Evolutionary conservation across 2,888 invertebrate species (phyloP).

Genomic region (Hypercompe scribonia): DNA sequence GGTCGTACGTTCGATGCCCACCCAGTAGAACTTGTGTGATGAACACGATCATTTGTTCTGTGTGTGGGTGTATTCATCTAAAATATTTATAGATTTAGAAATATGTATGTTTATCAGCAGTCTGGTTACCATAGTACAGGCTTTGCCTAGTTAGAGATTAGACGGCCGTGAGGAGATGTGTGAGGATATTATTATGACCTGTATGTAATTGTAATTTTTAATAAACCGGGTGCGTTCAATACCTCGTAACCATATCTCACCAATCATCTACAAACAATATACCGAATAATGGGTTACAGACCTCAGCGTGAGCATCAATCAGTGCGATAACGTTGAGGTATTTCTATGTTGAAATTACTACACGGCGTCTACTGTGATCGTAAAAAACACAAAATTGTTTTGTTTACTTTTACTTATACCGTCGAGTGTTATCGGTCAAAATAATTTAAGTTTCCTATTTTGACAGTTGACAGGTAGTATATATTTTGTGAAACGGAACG

Average conservation of each 20-base stretch:
- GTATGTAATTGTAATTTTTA: no score
- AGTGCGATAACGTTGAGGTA: slow-evolving; percentile 44
- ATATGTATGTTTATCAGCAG: no score
- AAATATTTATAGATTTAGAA: no score
- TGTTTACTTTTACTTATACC: slow-evolving; percentile 1
- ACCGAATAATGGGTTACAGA: slow-evolving; percentile 40
- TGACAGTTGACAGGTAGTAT: no score
- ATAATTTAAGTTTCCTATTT: not conserved
- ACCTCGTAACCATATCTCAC: slow-evolving; percentile 29
- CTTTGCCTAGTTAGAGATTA: no score
- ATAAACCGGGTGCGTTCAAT: slow-evolving; percentile 13
- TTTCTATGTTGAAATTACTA: slow-evolving; percentile 50
- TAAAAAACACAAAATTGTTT: slow-evolving; percentile 45
- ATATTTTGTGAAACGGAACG: not conserved
- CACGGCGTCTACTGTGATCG: slow-evolving; percentile 35
- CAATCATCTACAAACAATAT: slow-evolving; percentile 31
- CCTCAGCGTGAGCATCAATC: slow-evolving; percentile 35
- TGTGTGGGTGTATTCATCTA: no score
- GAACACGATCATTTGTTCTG: no score
- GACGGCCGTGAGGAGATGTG: no score
- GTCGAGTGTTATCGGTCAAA: not conserved
- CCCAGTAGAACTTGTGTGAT: no score
- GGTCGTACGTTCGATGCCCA: no score
- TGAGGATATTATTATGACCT: no score
- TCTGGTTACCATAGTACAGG: no score